A percentile compares a stretch with the other conserved stretches of the same genome.
Conservation (phyloP, 1,140 invertebrate species). For the Aphelenchoides besseyi region DNA sequence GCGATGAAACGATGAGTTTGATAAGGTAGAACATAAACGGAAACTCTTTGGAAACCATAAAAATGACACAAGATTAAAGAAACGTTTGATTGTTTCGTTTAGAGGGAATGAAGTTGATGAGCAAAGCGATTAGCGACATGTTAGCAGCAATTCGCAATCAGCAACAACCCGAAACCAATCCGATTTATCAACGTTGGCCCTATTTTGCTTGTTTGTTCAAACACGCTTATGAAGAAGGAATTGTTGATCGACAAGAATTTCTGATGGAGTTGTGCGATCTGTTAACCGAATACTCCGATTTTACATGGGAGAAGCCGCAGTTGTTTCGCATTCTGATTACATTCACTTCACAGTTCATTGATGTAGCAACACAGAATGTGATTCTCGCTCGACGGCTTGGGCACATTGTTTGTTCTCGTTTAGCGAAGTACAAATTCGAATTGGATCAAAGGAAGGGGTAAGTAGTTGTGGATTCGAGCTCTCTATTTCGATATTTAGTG, state of each 20-base stretch:
- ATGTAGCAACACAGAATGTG: slow-evolving; percentile 48
- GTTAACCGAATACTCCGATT: slow-evolving; percentile 41
- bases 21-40: too few relatives aligned
- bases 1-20: slow-evolving; percentile 23
- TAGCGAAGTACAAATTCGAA: slow-evolving; percentile 41
- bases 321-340: slow-evolving; percentile 48
- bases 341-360: slow-evolving; percentile 41
- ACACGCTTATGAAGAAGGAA: slow-evolving; percentile 53
- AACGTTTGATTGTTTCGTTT: background rate
- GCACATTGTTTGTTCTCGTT: slow-evolving; percentile 36
- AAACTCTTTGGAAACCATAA: background rate
- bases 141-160: slow-evolving; percentile 25
- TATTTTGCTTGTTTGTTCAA: slow-evolving; percentile 51
- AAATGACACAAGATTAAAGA: background rate
- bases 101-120: slow-evolving; percentile 40
- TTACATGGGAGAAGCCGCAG: slow-evolving; percentile 48
- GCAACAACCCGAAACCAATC: slow-evolving; percentile 31
- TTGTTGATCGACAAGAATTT: slow-evolving; percentile 53
- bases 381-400: slow-evolving; percentile 39
- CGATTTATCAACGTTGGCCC: slow-evolving; percentile 47
- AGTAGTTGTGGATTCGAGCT: slow-evolving; percentile 25
- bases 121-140: slow-evolving; percentile 34
- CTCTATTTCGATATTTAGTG: background rate
- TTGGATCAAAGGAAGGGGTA: slow-evolving; percentile 40
- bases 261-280: slow-evolving; percentile 47